phyloP scores from a whole-genome alignment of 2,888 invertebrate genomes.

The Rapana venosa region DNA sequence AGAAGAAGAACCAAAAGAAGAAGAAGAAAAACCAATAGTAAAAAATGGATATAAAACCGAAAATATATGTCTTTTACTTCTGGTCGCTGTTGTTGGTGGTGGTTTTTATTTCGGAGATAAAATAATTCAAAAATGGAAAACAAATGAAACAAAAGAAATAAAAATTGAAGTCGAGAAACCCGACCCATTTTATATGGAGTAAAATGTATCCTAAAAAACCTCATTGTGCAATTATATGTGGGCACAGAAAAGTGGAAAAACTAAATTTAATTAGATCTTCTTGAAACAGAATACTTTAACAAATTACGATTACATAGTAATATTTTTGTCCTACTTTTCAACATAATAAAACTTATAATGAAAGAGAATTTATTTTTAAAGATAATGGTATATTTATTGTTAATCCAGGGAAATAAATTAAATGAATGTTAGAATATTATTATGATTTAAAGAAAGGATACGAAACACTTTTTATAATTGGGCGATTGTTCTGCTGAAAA shows the following conservation, averaged over 20 bases:
- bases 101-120: background rate
- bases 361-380: slow-evolving; percentile 18
- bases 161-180: slow-evolving; percentile 2
- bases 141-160: background rate
- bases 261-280: slow-evolving; percentile 15
- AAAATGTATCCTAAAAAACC: background rate
- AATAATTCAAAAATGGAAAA: background rate
- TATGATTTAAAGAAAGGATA: slow-evolving; percentile 9
- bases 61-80: background rate
- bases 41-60: background rate
- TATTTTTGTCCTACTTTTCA: slow-evolving; percentile 13
- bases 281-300: background rate
- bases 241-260: slow-evolving; percentile 12
- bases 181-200: slow-evolving; percentile 7
- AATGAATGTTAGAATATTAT: slow-evolving; percentile 18
- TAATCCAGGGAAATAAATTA: slow-evolving; percentile 5
- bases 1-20: background rate
- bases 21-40: background rate
- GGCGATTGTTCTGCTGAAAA: slow-evolving; percentile 1
- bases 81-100: background rate
- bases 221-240: slow-evolving; percentile 15
- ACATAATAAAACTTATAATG: slow-evolving; percentile 5
- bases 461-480: slow-evolving; percentile 13
- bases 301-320: background rate
- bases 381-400: background rate